Evolutionary conservation across 30 jellyfish, hydroid and myxozoan species (phyloP).

Genomic region (Turritopsis rubra): DNA sequence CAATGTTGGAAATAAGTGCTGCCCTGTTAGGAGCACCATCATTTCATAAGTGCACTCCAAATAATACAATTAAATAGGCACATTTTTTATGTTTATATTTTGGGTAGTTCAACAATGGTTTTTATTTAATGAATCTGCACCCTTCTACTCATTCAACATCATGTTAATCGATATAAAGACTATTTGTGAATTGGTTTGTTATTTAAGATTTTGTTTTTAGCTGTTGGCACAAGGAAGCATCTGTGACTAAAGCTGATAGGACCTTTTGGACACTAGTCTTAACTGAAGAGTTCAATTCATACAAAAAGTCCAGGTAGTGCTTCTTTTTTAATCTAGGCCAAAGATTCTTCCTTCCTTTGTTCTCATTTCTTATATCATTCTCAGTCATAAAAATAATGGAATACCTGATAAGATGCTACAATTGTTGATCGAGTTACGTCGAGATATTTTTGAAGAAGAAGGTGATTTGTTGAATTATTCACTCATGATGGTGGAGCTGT

Average conservation of each 20-base stretch:
- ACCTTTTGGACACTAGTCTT: background rate
- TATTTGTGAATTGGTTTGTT: background rate
- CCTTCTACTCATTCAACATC: no score
- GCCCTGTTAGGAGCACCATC: no score
- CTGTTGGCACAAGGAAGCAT: background rate
- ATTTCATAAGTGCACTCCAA: no score
- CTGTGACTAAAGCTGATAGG: background rate
- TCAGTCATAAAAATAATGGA: background rate
- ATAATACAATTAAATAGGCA: no score
- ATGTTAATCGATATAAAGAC: no score
- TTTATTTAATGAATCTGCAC: no score
- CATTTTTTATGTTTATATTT: no score
- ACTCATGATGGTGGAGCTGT: constrained; percentile 14
- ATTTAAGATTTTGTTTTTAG: constrained; percentile 33
- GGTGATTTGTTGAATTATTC: constrained; percentile 37
- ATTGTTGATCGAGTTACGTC: background rate
- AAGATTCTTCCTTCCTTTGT: no score
- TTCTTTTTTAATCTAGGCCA: background rate
- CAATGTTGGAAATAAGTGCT: no score
- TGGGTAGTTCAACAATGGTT: no score
- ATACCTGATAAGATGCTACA: background rate
- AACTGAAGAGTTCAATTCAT: background rate
- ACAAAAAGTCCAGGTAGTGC: background rate
- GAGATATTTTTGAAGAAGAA: constrained; percentile 1
- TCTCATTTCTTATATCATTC: background rate